A percentile compares a stretch with the other conserved stretches of the same genome.
These are phyloP conservation scores for Microctonus aethiopoides DNA, from an alignment of 2,888 invertebrate species.

Conservation along the genomic window DNA sequence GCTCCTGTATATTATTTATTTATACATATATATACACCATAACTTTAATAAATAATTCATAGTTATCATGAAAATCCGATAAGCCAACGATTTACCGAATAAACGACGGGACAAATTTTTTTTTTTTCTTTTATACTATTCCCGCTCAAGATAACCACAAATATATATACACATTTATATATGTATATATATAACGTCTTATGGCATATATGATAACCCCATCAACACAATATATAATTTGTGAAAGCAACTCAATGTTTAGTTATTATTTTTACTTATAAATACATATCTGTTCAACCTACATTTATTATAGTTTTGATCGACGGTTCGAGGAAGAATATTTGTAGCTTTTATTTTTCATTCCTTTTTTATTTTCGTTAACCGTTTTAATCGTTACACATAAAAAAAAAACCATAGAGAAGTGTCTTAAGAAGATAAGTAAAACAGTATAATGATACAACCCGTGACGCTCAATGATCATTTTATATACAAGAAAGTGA, in stretches of 20 bases:
- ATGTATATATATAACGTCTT: background rate
- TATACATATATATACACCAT: background rate
- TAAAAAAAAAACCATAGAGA: background rate
- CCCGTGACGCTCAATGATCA: background rate
- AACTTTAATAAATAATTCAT: conserved; percentile 8
- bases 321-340: background rate
- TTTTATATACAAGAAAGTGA: too few species aligned
- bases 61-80: conserved; percentile 21
- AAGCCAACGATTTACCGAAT: conserved; percentile 11
- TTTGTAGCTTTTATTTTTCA: background rate
- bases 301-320: background rate
- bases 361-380: background rate
- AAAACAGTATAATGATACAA: background rate
- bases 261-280: background rate
- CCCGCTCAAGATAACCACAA: background rate
- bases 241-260: background rate
- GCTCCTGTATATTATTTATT: too few species aligned
- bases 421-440: background rate
- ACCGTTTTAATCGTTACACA: background rate
- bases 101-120: background rate
- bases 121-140: background rate
- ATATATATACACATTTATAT: background rate
- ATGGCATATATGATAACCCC: background rate
- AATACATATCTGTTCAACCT: background rate
- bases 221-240: background rate